Evolutionary conservation across 2,113 vertebrate species (phyloP).

Genomic region (Tringa solitaria): DNA sequence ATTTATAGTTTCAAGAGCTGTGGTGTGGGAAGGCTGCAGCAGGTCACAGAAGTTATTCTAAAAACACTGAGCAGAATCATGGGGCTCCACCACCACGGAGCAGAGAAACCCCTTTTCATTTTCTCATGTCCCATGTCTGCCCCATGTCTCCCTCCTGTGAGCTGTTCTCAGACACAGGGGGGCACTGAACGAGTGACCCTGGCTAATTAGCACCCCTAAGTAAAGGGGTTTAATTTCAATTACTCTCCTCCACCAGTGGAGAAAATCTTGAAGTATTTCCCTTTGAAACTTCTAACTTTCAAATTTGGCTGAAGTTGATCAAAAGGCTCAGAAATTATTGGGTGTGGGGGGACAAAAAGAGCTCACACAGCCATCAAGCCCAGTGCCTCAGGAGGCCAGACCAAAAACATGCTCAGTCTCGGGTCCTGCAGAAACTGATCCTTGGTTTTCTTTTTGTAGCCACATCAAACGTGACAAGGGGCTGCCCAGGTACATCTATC

Average conservation of each 20-base stretch:
- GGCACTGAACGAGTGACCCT: background rate
- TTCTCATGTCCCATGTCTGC: background rate
- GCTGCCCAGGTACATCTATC: background rate
- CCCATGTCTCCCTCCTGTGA: background rate
- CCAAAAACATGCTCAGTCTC: accelerated
- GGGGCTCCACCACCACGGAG: background rate
- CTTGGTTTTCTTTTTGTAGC: background rate
- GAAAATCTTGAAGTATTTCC: background rate
- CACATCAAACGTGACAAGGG: background rate
- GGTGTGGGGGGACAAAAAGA: background rate
- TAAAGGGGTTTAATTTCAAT: background rate
- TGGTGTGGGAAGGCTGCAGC: background rate
- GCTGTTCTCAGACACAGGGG: background rate
- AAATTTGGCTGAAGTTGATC: background rate
- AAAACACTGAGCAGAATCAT: background rate
- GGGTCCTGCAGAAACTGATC: background rate
- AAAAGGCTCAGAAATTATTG: background rate
- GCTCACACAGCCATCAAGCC: accelerated
- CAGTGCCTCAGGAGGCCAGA: background rate
- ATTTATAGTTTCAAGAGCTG: background rate
- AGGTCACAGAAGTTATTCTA: background rate
- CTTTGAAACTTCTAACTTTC: background rate
- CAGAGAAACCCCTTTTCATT: background rate
- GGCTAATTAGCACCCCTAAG: background rate
- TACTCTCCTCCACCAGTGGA: background rate